Evolutionary conservation across 2,888 invertebrate genomes (phyloP), one percentile per base, ranked within the genome.

Genomic region (Patella caerulea): DNA sequence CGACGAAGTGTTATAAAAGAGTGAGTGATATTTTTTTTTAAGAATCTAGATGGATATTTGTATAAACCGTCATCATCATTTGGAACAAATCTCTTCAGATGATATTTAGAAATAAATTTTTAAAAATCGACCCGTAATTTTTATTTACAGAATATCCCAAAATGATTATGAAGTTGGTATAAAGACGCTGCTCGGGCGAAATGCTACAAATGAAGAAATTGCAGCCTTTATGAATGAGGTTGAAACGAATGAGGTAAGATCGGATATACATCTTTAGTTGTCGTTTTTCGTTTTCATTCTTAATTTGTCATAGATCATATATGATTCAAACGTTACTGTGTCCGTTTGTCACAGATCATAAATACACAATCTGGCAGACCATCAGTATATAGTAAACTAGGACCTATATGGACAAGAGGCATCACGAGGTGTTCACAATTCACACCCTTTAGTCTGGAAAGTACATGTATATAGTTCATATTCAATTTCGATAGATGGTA

Each of bases 181-280:
- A 5, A 74, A 76, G 19, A 73, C 77, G 53, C 56, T 83, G n/a
- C 12, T 81, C 11, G 69, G 78, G 45, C 72, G 72, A 53, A 75
- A 75, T 19, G 81, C 82, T 52, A 65, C 81, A 14, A 70, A 75
- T 73, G 72, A 78, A 53, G 79, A 83, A 76, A 81, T 82, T 17
- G 72, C 80, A 74, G 73, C 53, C 3, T 82, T 79, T 52, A 71
- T 82, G 24, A 69, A 76, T 3, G 73, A 81, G 56, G 78, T 78
- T 14, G 79, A 72, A 54, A 59, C 71, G 5, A 71, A 78, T 54
- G 81, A 81, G 78, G 84, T 83, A 76, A 53, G 54, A 9, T n/a
- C 2, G 34, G 7, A 9, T 5, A 9, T 72, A 19, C 7, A 14
- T 72, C 14, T 24, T 11, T n/a, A 65, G 9, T 65, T 65, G 4